These are phyloP conservation scores for Platerodrilus igneus DNA, from an alignment of 2,888 invertebrate genomes.

Conservation along the genomic window DNA sequence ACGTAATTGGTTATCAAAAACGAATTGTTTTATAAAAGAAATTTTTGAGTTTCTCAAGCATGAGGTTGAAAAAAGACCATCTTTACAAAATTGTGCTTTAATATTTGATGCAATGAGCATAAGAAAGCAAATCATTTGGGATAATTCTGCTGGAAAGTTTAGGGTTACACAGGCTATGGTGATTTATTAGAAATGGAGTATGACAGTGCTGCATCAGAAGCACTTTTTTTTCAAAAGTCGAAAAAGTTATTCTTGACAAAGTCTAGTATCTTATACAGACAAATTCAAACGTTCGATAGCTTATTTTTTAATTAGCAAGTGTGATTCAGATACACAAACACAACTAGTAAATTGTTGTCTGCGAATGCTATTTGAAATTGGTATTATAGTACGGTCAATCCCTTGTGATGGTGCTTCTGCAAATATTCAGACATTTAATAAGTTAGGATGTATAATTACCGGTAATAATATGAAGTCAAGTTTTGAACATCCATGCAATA, in stretches of 20 bases:
- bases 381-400: conserved; percentile 21
- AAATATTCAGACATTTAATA: conserved; percentile 21
- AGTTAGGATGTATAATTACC: conserved; percentile 5
- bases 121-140: conserved; percentile 12
- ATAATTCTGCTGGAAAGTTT: conserved; percentile 8
- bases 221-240: no score
- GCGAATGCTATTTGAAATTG: conserved; percentile 20
- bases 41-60: conserved; percentile 24
- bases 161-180: conserved; percentile 22
- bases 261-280: conserved; percentile 19
- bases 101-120: conserved; percentile 13
- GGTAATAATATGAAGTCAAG: no score
- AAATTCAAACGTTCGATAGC: conserved; percentile 26
- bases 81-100: conserved; percentile 25
- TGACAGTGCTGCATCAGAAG: conserved; percentile 23
- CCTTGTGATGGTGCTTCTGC: conserved; percentile 23
- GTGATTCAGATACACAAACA: conserved; percentile 19
- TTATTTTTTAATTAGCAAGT: conserved; percentile 27
- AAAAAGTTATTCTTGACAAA: no score
- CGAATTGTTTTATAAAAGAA: conserved; percentile 22
- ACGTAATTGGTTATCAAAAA: conserved; percentile 23
- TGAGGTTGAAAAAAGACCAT: conserved; percentile 9
- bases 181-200: conserved; percentile 18
- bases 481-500: conserved; percentile 1
- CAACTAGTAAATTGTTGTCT: conserved; percentile 18